phyloP scores from a whole-genome alignment of 2,113 vertebrate species.

The Pangasianodon gigas region DNA sequence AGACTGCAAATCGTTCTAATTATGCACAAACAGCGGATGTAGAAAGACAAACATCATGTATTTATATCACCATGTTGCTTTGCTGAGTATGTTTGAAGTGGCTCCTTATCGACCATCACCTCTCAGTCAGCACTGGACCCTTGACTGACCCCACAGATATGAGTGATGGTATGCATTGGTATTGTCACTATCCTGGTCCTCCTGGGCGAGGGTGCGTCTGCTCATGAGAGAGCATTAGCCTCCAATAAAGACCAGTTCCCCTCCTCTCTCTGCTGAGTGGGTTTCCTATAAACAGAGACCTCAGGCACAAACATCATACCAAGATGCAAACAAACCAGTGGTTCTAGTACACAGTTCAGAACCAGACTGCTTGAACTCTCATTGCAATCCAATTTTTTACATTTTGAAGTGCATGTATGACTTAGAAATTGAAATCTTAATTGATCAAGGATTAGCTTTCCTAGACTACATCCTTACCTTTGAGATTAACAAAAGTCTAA shows the following conservation, averaged over 20 bases:
- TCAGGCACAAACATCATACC: not conserved
- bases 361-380: not conserved
- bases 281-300: constrained; percentile 37
- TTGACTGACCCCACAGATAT: not conserved
- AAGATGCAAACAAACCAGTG: not conserved
- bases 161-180: not conserved
- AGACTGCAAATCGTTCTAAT: constrained; percentile 62
- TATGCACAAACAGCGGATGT: constrained; percentile 41
- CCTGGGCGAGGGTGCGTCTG: constrained; percentile 54
- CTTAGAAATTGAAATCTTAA: not conserved
- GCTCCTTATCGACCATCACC: not conserved
- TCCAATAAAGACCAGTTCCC: constrained; percentile 30
- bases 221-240: constrained; percentile 43
- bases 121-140: not conserved
- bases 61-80: constrained; percentile 18
- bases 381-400: not conserved
- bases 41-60: constrained; percentile 22
- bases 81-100: not conserved
- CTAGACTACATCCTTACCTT: not conserved
- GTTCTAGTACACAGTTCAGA: not conserved
- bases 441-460: not conserved
- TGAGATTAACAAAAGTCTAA: not conserved
- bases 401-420: not conserved
- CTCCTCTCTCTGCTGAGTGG: constrained; percentile 5
- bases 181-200: constrained; percentile 43